Evolutionary conservation across 2,888 invertebrate genomes (phyloP), one percentile per base, ranked within the genome.

Genomic region (Dexiosoma caninum): DNA sequence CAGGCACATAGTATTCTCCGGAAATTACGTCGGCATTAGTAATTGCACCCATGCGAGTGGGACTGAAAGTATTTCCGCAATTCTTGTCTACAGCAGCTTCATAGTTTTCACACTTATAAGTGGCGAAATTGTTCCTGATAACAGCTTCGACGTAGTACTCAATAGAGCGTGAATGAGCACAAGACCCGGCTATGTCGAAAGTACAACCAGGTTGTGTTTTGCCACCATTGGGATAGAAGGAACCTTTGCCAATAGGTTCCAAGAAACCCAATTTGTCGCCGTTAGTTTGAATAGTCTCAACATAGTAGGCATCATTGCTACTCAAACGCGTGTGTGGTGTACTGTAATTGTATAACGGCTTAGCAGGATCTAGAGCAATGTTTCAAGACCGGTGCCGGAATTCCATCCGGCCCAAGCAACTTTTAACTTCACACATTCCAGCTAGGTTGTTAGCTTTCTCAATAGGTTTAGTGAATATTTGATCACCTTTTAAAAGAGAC

Each of bases 181-280:
- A 92, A 14, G 84, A 57, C 53, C 88, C 89, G 72, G 86, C 83
- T 14, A 88, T n/a, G 86, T 88, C 89, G 74, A 86, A 71, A 83
- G 88, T 90, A 89, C 92, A 92, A 87, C 92, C 91, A 83, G 91
- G 88, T 89, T 92, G 92, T 86, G 90, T 89, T 88, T 91, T 91
- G 86, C 91, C 89, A 81, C 90, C 89, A 90, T 91, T 92, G 86
- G 91, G 91, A 90, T 92, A 92, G 88, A 92, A 91, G 86, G 91
- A 89, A 86, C 90, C 90, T 85, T 89, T 89, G n/a, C 90, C 90
- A 55, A 90, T 86, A 10, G 90, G 89, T 46, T 85, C 35, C 0
- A 82, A 81, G 76, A 86, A 90, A 16, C 90, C 90, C 66, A 89
- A 53, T 0, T 44, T 44, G 19, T 86, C 88, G 7, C 86, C 89